phyloP scores from a whole-genome alignment of 2,888 invertebrate species.

The Cryptocheilus praepositus region DNA sequence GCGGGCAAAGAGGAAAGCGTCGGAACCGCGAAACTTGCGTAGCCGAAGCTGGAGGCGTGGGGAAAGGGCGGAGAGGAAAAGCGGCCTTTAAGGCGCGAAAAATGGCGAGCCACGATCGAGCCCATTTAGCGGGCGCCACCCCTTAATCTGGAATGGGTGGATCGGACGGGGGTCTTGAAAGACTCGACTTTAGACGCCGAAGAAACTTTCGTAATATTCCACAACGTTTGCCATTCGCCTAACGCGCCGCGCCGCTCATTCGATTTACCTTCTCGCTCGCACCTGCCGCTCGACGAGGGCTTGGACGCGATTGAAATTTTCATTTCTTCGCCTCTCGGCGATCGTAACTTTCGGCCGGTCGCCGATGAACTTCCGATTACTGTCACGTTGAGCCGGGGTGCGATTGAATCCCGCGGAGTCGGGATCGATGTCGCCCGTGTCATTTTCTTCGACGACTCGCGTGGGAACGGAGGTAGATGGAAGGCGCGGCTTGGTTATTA shows the following conservation, averaged over 20 bases:
- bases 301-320: constrained; percentile 38
- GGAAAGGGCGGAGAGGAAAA: background rate
- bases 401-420: too few species aligned
- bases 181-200: constrained; percentile 32
- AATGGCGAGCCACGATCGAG: constrained; percentile 37
- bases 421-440: too few species aligned
- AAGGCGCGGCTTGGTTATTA: constrained; percentile 41
- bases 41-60: constrained; percentile 9
- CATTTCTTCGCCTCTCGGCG: constrained; percentile 31
- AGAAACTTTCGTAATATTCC: constrained; percentile 52
- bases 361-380: too few species aligned
- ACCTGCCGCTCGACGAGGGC: constrained; percentile 4
- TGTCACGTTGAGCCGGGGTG: too few species aligned
- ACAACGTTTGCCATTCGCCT: constrained; percentile 26
- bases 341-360: constrained; percentile 26
- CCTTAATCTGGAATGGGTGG: constrained; percentile 29
- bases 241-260: constrained; percentile 16
- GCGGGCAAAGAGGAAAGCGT: constrained; percentile 39
- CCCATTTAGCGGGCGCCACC: constrained; percentile 20
- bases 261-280: background rate
- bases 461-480: background rate
- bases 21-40: constrained; percentile 43
- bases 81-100: constrained; percentile 41
- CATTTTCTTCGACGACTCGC: too few species aligned
- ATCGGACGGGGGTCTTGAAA: constrained; percentile 9